Evolutionary conservation across 2,113 vertebrate species (phyloP).

Genomic region (Semnopithecus entellus): DNA sequence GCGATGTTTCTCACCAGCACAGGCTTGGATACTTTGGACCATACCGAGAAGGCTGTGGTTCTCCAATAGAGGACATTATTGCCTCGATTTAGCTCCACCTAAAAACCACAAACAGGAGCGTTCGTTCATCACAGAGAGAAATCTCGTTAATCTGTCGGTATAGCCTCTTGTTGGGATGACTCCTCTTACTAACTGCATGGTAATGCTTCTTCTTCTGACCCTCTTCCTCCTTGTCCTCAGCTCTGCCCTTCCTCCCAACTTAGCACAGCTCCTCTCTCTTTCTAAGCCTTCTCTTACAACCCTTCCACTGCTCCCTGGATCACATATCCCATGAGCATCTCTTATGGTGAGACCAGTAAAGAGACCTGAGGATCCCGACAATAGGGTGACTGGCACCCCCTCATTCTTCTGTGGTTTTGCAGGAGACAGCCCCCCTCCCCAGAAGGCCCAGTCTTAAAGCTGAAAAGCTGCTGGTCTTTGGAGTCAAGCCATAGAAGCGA

Average conservation of each 20-base stretch:
- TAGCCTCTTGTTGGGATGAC: not conserved
- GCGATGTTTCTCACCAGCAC: conserved; percentile 92
- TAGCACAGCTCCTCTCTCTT: not conserved
- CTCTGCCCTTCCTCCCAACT: not conserved
- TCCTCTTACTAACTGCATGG: not conserved
- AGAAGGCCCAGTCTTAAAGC: not conserved
- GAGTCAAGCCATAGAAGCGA: not conserved
- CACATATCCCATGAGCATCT: not conserved
- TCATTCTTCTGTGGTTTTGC: not conserved
- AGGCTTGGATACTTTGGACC: conserved; percentile 86
- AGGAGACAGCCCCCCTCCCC: not conserved
- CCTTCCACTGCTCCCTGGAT: not conserved
- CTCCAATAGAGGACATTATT: conserved; percentile 97
- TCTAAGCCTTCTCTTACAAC: not conserved
- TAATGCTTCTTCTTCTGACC: not conserved
- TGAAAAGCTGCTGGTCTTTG: not conserved
- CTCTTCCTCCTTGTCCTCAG: not conserved
- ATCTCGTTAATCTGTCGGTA: not conserved
- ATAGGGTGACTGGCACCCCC: not conserved
- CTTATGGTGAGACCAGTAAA: not conserved
- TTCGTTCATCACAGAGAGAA: not conserved
- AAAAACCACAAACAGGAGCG: not conserved
- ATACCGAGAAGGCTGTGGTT: conserved; percentile 89
- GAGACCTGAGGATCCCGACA: not conserved
- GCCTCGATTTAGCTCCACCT: conserved; percentile 91